phyloP scores from a whole-genome alignment of 2,888 invertebrate species.

The Macrophya annulata region DNA sequence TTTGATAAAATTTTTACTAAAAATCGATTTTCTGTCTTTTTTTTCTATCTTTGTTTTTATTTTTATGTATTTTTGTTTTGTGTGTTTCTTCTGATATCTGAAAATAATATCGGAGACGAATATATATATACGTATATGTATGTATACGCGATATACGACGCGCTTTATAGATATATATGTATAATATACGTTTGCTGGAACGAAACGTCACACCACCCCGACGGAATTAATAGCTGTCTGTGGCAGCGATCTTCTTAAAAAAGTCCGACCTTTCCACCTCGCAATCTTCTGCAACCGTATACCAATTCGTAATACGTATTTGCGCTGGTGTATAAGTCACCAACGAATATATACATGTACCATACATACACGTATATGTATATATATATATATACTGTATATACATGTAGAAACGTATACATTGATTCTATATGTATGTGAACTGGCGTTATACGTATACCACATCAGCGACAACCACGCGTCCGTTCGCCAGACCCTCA shows the following conservation, averaged over 20 bases:
- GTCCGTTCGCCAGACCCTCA: constrained; percentile 61
- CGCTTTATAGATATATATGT: background rate
- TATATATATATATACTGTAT: background rate
- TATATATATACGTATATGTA: background rate
- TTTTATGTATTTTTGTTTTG: background rate
- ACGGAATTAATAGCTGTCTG: constrained; percentile 22
- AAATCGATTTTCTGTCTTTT: background rate
- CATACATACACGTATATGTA: background rate
- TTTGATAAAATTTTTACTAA: background rate
- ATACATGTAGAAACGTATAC: no score
- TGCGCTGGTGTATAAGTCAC: background rate
- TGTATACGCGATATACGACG: no score
- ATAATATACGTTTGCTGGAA: background rate
- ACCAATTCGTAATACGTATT: background rate
- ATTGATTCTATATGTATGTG: background rate
- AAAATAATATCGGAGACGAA: background rate
- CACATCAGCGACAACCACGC: constrained; percentile 61
- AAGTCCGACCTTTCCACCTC: constrained; percentile 24
- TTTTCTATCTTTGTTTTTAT: no score
- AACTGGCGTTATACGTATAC: no score
- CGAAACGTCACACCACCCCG: constrained; percentile 12
- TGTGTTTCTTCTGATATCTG: background rate
- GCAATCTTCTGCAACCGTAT: constrained; percentile 36
- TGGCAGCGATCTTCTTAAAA: constrained; percentile 21
- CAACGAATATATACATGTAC: background rate